phyloP scores from a whole-genome alignment of 2,113 vertebrate genomes.

The Cynocephalus volans region DNA sequence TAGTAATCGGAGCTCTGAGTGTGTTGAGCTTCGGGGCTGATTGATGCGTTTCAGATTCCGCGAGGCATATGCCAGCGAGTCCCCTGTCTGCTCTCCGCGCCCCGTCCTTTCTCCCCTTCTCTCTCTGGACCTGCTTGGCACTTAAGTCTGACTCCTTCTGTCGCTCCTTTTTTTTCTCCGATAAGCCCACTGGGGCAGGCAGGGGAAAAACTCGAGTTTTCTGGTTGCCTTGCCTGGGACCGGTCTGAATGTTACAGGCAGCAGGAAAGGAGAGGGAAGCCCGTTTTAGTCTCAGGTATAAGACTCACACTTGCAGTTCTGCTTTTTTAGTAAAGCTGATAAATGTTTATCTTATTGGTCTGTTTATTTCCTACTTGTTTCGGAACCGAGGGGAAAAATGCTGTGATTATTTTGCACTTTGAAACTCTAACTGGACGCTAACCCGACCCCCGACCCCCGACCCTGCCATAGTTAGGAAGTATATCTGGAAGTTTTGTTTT shows the following conservation, averaged over 20 bases:
- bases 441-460: too few species aligned
- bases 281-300: not conserved
- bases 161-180: too few species aligned
- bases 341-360: not conserved
- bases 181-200: not conserved
- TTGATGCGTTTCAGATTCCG: not conserved
- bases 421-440: not conserved
- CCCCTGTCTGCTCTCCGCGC: too few species aligned
- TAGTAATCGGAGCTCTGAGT: not conserved
- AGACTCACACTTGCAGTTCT: not conserved
- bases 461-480: not conserved
- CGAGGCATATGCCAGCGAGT: not conserved
- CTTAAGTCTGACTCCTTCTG: accelerated
- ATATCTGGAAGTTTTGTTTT: not conserved
- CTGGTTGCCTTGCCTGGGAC: not conserved
- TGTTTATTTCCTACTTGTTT: not conserved
- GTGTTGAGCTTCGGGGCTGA: not conserved
- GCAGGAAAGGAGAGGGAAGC: not conserved
- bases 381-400: not conserved
- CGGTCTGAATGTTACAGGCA: not conserved
- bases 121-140: not conserved
- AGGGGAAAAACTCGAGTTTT: not conserved
- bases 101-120: not conserved
- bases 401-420: not conserved
- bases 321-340: not conserved